A percentile compares a stretch with the other conserved stretches of the same genome.
Evolutionary conservation across 1,140 invertebrate species (phyloP).

Genomic region (Mycetomoellerius zeteki): DNA sequence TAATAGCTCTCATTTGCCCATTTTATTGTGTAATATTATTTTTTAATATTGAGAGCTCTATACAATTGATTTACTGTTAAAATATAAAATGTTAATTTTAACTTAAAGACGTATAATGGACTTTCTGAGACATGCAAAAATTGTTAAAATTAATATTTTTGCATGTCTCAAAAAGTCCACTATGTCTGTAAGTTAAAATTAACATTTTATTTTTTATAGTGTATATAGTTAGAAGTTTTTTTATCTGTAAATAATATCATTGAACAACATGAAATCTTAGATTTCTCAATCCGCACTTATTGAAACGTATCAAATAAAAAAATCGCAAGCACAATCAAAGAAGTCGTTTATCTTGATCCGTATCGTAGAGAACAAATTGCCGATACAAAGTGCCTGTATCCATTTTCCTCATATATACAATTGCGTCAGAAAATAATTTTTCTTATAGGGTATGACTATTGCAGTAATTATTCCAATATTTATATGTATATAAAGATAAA

Average conservation of each 20-base stretch:
- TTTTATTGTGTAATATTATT: no score
- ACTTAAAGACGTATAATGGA: no score
- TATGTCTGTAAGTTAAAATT: no score
- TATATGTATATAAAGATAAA: not conserved
- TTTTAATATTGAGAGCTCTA: no score
- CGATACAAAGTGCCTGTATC: constrained; percentile 36
- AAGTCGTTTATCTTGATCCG: constrained; percentile 34
- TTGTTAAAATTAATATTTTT: no score
- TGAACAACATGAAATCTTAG: not conserved
- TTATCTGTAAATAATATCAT: not conserved
- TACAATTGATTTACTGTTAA: no score
- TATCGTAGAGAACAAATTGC: constrained; percentile 12
- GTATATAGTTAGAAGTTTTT: not conserved
- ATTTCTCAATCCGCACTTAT: constrained; percentile 6
- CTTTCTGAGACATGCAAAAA: no score
- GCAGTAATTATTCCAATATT: not conserved
- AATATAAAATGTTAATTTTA: no score
- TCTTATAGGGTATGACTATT: not conserved
- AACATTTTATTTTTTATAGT: no score
- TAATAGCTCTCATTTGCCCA: no score
- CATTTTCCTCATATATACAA: constrained; percentile 28
- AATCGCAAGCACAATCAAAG: constrained; percentile 30
- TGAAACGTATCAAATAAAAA: constrained; percentile 22
- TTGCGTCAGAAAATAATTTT: not conserved
- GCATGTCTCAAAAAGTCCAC: no score